Percentiles rank a stretch among this genome's conserved stretches.
Conservation (phyloP, 1,140 invertebrate genomes). For the Sitodiplosis mosellana region DNA sequence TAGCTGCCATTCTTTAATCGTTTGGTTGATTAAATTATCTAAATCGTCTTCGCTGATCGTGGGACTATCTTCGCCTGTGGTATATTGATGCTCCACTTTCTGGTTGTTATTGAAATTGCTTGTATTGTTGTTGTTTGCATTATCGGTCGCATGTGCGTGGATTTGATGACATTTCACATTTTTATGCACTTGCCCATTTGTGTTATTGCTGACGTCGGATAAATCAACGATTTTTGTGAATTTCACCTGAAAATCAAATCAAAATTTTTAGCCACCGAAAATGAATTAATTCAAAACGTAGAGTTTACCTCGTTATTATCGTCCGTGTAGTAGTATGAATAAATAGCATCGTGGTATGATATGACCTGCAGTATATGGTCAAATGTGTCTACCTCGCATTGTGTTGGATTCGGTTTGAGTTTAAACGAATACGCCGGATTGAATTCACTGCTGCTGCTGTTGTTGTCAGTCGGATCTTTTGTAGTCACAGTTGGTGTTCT, state of each 20-base stretch:
- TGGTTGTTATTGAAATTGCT: no score
- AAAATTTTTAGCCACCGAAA: background rate
- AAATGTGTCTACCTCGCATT: constrained; percentile 50
- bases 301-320: constrained; percentile 57
- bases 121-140: no score
- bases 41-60: no score
- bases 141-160: no score
- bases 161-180: no score
- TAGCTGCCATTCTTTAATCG: no score
- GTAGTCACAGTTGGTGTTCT: background rate
- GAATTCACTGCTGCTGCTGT: background rate
- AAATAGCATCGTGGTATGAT: constrained; percentile 64
- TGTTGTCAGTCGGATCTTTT: background rate
- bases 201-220: constrained; percentile 35
- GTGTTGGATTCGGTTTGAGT: background rate
- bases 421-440: background rate
- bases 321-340: constrained; percentile 80
- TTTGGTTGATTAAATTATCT: no score
- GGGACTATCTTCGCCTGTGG: no score
- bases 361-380: constrained; percentile 72
- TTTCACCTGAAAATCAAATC: constrained; percentile 34
- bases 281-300: background rate
- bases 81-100: no score
- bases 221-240: constrained; percentile 78
- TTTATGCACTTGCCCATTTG: background rate